Conservation (phyloP, 1,140 invertebrate species). For the Trialeurodes vaporariorum region DNA sequence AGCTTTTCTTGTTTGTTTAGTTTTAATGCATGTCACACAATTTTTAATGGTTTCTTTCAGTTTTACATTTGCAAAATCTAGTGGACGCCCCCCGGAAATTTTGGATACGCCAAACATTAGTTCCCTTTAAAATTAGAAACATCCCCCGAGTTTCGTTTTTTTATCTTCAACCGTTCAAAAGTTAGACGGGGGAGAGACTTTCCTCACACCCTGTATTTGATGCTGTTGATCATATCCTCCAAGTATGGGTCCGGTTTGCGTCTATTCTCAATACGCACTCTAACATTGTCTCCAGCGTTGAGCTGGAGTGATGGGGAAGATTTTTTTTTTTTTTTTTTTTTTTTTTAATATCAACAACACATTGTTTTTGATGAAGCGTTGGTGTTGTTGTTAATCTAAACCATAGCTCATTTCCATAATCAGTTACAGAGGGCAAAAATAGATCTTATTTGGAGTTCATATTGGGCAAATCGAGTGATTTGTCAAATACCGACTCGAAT, state of each 20-base stretch:
- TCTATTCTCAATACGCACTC: not conserved
- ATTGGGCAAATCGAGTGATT: not conserved
- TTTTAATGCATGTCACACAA: conserved; percentile 3
- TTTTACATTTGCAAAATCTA: too few species aligned
- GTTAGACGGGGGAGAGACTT: too few species aligned
- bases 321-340: not conserved
- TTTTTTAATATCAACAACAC: not conserved
- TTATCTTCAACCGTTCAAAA: too few species aligned
- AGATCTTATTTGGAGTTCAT: not conserved
- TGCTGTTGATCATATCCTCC: too few species aligned
- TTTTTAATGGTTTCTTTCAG: too few species aligned
- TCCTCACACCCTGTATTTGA: too few species aligned
- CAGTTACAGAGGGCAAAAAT: not conserved
- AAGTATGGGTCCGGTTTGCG: not conserved
- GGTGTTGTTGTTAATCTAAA: not conserved
- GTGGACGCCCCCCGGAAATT: too few species aligned
- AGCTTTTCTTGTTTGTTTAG: conserved; percentile 21
- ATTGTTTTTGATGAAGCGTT: too few species aligned
- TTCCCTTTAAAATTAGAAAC: too few species aligned
- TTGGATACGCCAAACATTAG: too few species aligned
- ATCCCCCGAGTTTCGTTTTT: too few species aligned
- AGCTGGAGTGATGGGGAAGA: not conserved
- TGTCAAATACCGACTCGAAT: not conserved
- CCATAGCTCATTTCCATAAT: not conserved
- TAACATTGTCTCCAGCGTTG: not conserved